Evolutionary conservation across 1,140 invertebrate species (phyloP).

Genomic region (Wasmannia auropunctata): DNA sequence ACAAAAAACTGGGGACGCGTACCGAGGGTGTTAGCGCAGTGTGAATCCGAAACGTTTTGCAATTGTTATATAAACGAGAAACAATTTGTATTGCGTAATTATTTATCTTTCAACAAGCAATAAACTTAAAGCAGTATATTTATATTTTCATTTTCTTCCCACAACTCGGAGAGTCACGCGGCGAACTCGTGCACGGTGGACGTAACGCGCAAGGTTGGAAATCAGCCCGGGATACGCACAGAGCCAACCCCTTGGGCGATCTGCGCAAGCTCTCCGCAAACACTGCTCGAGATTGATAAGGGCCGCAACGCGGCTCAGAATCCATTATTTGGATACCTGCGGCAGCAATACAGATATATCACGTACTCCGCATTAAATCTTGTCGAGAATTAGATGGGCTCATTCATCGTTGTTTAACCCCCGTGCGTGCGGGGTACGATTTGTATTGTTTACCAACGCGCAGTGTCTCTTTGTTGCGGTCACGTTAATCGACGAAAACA

Average conservation of each 20-base stretch:
- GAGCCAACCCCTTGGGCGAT: conserved; percentile 71
- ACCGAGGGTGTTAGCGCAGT: not conserved
- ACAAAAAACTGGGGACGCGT: not conserved
- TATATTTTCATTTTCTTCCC: not conserved
- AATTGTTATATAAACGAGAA: not conserved
- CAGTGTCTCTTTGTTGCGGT: not conserved
- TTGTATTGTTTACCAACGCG: not conserved
- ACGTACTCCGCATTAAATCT: conserved; percentile 70
- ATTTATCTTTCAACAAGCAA: not conserved
- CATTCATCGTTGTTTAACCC: conserved; percentile 14
- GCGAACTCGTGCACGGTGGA: not conserved
- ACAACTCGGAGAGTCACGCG: not conserved
- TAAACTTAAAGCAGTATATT: not conserved
- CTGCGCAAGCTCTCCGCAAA: conserved; percentile 77
- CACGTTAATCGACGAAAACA: not conserved
- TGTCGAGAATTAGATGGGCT: conserved; percentile 21
- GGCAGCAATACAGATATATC: conserved; percentile 75
- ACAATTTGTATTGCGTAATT: not conserved
- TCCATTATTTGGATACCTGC: conserved; percentile 77
- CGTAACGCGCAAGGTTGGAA: conserved; percentile 52
- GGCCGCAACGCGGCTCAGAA: conserved; percentile 76
- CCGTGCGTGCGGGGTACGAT: not conserved
- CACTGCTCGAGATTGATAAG: conserved; percentile 77
- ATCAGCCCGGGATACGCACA: conserved; percentile 14
- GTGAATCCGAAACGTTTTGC: not conserved